Base-by-base conservation (phyloP, 2,888 invertebrate species). In the Plebejus melissa region DNA sequence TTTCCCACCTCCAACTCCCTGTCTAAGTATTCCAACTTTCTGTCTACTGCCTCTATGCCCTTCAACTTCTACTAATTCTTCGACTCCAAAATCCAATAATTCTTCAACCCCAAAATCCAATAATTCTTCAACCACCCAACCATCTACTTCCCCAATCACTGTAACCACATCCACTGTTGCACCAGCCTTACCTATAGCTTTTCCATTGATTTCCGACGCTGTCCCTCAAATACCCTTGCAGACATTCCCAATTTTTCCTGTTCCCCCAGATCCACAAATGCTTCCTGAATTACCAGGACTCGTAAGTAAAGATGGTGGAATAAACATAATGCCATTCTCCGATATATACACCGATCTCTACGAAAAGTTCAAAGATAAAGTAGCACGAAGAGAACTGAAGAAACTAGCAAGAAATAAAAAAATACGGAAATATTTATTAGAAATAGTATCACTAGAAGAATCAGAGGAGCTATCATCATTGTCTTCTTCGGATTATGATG, bases 301-400 rank as follows among this genome's bases (percentile, higher is more conserved):
- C 2, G 88, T 90, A 0, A 82, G 87, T 1, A 78, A 78, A 0
- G 88, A 88, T 76, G 90, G 90, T 1, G 92, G 90, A 0, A 87
- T 93, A 9, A 93, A 92, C 71, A 85, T 93, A 16, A 78, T 93
- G 74, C 92, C 93, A 1, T 92, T 92, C 79, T 88, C 92, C 0
- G 92, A 92, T 74, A 88, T 79, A 0, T 92, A 91, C 77, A 81
- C 91, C 0, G 89, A 92, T 76, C 76, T 91, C 72, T 76, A 91
- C 6, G 89, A 90, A 74, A 87, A 83, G 74, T 87, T 88, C 75
- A 90, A 88, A 74, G 86, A 87, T 32, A 88, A 85, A 78, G 83
- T 85, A 80, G 81, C 90, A 32, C 84, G 86, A 60, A 86, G 80
- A 77, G 84, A 83, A 16, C 78, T 90, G 4, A 80, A 82, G 41